Percentiles rank a stretch among this genome's conserved stretches.
Evolutionary conservation across 2,113 vertebrate genomes (phyloP).

Genomic region (Neotragus moschatus): DNA sequence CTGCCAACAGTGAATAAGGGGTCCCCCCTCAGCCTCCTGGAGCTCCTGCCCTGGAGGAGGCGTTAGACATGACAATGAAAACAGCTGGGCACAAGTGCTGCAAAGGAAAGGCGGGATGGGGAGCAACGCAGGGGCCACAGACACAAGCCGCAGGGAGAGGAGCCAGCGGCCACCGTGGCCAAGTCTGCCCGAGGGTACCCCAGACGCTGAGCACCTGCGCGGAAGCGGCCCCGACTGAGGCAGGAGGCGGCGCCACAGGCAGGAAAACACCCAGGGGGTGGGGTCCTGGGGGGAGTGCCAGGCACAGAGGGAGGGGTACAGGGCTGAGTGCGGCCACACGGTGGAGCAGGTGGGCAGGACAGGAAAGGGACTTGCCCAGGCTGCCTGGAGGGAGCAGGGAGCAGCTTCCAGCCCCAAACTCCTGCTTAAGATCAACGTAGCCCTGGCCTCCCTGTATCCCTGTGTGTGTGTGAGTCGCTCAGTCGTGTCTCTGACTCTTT

Average conservation of each 20-base stretch:
- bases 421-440: background rate
- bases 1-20: background rate
- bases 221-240: background rate
- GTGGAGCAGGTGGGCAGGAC: background rate
- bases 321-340: background rate
- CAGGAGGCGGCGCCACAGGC: background rate
- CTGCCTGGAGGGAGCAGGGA: background rate
- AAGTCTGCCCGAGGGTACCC: rapidly evolving
- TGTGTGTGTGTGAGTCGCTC: background rate
- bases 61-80: too few relatives aligned
- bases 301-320: rapidly evolving
- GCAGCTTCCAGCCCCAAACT: background rate
- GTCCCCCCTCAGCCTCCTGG: background rate
- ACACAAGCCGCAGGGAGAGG: background rate
- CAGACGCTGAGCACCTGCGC: rapidly evolving
- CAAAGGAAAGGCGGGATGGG: background rate
- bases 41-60: background rate
- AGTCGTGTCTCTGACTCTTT: background rate
- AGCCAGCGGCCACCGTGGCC: rapidly evolving
- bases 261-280: background rate
- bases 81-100: background rate
- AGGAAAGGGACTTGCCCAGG: background rate
- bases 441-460: too few relatives aligned
- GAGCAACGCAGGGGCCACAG: background rate
- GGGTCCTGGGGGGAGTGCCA: rapidly evolving